phyloP scores from a whole-genome alignment of 2,888 invertebrate genomes.

The Keiferia lycopersicella region DNA sequence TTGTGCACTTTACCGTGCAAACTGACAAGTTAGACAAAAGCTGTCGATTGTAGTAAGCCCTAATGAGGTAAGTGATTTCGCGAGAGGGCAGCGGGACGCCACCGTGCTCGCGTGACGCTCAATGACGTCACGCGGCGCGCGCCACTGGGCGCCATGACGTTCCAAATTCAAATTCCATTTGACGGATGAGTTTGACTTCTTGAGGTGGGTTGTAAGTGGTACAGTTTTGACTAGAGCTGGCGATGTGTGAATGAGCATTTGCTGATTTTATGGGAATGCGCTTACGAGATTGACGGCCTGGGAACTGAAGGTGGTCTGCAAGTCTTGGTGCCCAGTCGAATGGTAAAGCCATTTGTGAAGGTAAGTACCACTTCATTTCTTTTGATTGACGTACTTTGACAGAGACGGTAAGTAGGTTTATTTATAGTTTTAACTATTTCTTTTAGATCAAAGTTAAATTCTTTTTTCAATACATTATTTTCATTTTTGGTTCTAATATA shows the following conservation, averaged over 20 bases:
- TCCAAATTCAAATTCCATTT: slow-evolving; percentile 59
- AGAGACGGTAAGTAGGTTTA: background rate
- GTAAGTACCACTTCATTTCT: background rate
- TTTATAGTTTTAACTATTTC: background rate
- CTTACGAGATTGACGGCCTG: slow-evolving; percentile 44
- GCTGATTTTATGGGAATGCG: slow-evolving; percentile 63
- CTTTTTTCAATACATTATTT: no score
- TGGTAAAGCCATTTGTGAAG: background rate
- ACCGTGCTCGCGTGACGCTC: slow-evolving; percentile 54
- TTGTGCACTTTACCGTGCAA: slow-evolving; percentile 67
- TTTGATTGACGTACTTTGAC: background rate
- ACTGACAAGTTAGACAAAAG: slow-evolving; percentile 21
- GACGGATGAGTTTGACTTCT: slow-evolving; percentile 64
- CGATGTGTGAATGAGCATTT: slow-evolving; percentile 76
- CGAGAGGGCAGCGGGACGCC: slow-evolving; percentile 41
- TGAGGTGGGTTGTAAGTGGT: slow-evolving; percentile 48
- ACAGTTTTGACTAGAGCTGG: slow-evolving; percentile 53
- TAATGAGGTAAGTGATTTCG: slow-evolving; percentile 48
- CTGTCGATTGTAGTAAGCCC: slow-evolving; percentile 11
- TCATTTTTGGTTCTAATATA: no score
- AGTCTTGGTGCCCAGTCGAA: background rate
- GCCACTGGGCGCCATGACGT: slow-evolving; percentile 50
- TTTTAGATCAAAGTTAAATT: no score
- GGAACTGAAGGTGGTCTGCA: slow-evolving; percentile 39
- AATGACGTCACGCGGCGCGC: slow-evolving; percentile 64